A percentile compares a stretch with the other conserved stretches of the same genome.
Conservation (phyloP, 2,797 vertebrate species). For the Scomberomorus guttatus region DNA sequence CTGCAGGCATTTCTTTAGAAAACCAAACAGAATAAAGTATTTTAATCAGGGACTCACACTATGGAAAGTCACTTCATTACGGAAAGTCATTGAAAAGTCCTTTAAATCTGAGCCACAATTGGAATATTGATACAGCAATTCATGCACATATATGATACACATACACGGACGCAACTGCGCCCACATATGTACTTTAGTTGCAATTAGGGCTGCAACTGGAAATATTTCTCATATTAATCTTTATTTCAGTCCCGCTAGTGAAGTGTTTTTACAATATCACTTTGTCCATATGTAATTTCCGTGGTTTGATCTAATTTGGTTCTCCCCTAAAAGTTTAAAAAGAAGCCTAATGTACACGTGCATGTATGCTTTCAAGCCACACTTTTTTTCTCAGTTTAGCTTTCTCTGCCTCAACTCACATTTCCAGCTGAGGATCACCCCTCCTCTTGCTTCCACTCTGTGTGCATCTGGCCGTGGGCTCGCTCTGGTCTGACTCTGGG, state of each 20-base stretch:
- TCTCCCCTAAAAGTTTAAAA: background rate
- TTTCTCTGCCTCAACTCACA: constrained; percentile 36
- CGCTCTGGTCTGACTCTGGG: constrained; percentile 53
- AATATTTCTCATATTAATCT: background rate
- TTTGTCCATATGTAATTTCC: background rate
- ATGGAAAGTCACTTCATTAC: too few relatives aligned
- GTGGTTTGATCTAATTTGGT: background rate
- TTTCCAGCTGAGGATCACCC: constrained; percentile 18
- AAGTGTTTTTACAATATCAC: background rate
- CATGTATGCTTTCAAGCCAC: background rate
- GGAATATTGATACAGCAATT: background rate
- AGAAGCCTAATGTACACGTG: background rate
- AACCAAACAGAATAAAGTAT: background rate
- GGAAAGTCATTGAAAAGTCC: background rate
- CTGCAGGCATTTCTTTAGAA: background rate
- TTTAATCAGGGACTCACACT: background rate
- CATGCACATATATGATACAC: background rate
- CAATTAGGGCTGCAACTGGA: too few relatives aligned
- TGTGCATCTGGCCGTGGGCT: constrained; percentile 57
- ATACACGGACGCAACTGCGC: background rate
- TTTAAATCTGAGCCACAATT: background rate
- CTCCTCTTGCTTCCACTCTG: constrained; percentile 21
- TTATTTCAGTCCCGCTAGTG: background rate
- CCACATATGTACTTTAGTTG: background rate
- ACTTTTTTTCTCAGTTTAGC: constrained; percentile 11